phyloP scores from a whole-genome alignment of 2,888 invertebrate genomes.

The Erebia aethiops region DNA sequence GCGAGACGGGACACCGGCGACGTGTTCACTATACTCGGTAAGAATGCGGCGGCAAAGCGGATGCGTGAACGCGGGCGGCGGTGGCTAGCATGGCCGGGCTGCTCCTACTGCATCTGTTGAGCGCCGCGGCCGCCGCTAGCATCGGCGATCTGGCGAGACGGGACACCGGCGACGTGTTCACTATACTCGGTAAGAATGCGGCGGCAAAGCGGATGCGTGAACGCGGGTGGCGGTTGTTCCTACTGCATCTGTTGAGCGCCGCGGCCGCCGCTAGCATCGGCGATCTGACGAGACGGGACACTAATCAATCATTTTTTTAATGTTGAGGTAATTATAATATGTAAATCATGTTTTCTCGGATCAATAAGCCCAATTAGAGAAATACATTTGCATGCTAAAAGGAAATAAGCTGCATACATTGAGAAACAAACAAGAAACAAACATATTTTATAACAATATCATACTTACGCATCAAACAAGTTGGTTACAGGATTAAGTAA shows the following conservation, averaged over 20 bases:
- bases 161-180: slow-evolving; percentile 75
- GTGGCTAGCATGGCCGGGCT: slow-evolving; percentile 75
- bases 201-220: slow-evolving; percentile 53
- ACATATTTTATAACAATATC: background rate
- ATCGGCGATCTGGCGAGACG: slow-evolving; percentile 70
- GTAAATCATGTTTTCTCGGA: slow-evolving; percentile 51
- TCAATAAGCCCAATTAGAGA: slow-evolving; percentile 47
- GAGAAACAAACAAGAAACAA: background rate
- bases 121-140: slow-evolving; percentile 62
- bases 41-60: slow-evolving; percentile 56
- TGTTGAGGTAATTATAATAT: no score
- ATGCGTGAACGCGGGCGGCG: slow-evolving; percentile 56
- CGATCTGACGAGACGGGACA: slow-evolving; percentile 69
- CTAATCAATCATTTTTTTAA: slow-evolving; percentile 46
- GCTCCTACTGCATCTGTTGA: slow-evolving; percentile 57
- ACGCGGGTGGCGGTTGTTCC: slow-evolving; percentile 62
- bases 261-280: slow-evolving; percentile 65
- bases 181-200: slow-evolving; percentile 65
- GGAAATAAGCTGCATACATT: background rate
- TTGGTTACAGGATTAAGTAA: slow-evolving; percentile 3
- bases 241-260: slow-evolving; percentile 56
- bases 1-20: slow-evolving; percentile 73
- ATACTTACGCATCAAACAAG: slow-evolving; percentile 5
- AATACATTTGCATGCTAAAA: background rate
- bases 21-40: slow-evolving; percentile 70